Percentiles rank a stretch among this genome's conserved stretches.
Conservation (phyloP, 2,797 vertebrate species). For the Acropternis orthonyx region DNA sequence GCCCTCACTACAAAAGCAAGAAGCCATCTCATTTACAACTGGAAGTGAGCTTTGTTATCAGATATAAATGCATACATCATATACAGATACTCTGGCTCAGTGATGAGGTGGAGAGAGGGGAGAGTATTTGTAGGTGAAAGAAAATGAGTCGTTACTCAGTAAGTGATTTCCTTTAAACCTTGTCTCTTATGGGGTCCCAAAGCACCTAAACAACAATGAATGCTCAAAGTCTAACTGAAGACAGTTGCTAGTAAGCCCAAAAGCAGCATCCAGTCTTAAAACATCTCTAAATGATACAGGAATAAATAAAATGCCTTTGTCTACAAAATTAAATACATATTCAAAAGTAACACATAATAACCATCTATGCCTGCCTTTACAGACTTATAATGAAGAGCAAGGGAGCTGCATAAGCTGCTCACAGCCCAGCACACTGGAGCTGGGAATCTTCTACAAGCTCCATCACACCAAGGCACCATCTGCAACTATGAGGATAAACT, state of each 20-base stretch:
- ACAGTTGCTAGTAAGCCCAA: not conserved
- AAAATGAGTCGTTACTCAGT: no score
- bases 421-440: not conserved
- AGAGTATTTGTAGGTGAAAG: no score
- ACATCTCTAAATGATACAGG: not conserved
- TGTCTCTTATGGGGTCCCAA: not conserved
- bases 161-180: not conserved
- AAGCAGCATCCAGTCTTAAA: not conserved
- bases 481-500: constrained; percentile 6
- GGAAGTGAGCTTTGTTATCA: no score
- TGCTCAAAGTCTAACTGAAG: not conserved
- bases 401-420: not conserved
- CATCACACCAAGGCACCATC: not conserved
- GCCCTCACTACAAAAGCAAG: no score
- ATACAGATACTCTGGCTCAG: no score
- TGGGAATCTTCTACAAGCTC: not conserved
- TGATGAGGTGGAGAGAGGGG: no score
- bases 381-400: not conserved
- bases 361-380: not conserved
- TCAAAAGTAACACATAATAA: not conserved
- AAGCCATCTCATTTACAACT: no score
- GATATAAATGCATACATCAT: no score
- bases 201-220: not conserved
- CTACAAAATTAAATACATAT: not conserved
- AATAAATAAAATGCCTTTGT: not conserved